Base-by-base conservation (phyloP, 2,888 invertebrate genomes). In the Nephrotoma guestfalica region DNA sequence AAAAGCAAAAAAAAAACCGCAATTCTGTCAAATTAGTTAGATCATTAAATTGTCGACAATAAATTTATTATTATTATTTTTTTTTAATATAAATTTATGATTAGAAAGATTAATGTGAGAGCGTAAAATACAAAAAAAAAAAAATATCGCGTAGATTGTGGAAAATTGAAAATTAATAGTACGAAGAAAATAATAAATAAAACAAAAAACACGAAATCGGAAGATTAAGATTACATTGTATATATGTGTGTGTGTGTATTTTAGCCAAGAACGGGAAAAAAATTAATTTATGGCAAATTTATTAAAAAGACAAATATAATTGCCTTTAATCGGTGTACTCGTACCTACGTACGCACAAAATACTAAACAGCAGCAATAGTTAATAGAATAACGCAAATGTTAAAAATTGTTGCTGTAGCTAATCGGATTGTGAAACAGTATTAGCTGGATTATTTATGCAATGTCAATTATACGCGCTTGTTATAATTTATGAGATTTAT, bases 21-120 rank as follows among this genome's bases (percentile, higher is more conserved):
- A 84, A 84, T 84, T 84, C 84, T 84, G 84, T 84, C 84, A 84
- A 84, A 84, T 84, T 84, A 84, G 84, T 42, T 84, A 84, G 84
- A 84, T 84, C 84, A 84, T 84, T 84, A 84, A 84, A 84, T 84
- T 84, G 84, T 84, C 84, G 84, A 84, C 84, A 84, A 11, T 84
- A 84, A 84, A 84, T 84, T 71, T 84, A 84, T 84, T 84, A 11
- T 84, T 83, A 47, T 83, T 83, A 83, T 83, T 41, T 83, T 7
- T 71, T 71, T 71, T 71, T 71, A 71, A 71, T 71, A 71, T 9
- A 71, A 71, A 71, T 71, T 71, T 71, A 71, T 71, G 71, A 71
- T 71, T 71, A 71, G 71, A 30, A 71, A 71, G 71, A 71, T 71
- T 71, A 71, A 71, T 71, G 71, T 71, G 71, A 71, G 71, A 71